Conservation (phyloP, 1,140 invertebrate genomes). For the Drosophila suzukii region DNA sequence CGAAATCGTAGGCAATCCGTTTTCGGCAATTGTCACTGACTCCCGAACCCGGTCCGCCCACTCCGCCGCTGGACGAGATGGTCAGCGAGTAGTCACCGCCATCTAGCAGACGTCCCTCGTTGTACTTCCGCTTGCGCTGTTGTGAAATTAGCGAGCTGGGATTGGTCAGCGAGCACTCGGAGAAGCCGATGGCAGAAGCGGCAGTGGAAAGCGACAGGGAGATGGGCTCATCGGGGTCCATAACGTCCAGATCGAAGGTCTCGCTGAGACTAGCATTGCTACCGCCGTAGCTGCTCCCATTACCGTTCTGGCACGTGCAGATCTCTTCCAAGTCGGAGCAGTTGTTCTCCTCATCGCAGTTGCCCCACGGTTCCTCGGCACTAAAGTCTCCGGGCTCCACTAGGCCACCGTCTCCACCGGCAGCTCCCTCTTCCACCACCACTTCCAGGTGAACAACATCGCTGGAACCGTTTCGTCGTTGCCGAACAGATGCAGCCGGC, state of each 20-base stretch:
- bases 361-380: slow-evolving; percentile 80
- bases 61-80: slow-evolving; percentile 39
- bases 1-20: slow-evolving; percentile 79
- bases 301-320: slow-evolving; percentile 78
- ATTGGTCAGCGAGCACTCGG: slow-evolving; percentile 23
- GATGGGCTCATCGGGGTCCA: slow-evolving; percentile 48
- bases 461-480: slow-evolving; percentile 44
- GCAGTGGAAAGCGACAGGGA: slow-evolving; percentile 21
- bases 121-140: slow-evolving; percentile 82
- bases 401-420: slow-evolving; percentile 1
- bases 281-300: slow-evolving; percentile 63
- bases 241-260: slow-evolving; percentile 55
- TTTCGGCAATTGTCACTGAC: slow-evolving; percentile 68
- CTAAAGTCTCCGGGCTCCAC: slow-evolving; percentile 64
- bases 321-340: slow-evolving; percentile 82
- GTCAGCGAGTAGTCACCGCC: slow-evolving; percentile 53
- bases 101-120: slow-evolving; percentile 72
- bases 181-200: not conserved
- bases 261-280: slow-evolving; percentile 76
- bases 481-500: not conserved
- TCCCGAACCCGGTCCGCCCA: slow-evolving; percentile 24
- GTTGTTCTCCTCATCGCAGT: slow-evolving; percentile 82
- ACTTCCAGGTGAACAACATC: slow-evolving; percentile 63
- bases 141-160: slow-evolving; percentile 48
- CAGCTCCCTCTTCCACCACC: slow-evolving; percentile 62